Evolutionary conservation across 1,140 invertebrate genomes (phyloP).

Genomic region (Leptopilina boulardi): DNA sequence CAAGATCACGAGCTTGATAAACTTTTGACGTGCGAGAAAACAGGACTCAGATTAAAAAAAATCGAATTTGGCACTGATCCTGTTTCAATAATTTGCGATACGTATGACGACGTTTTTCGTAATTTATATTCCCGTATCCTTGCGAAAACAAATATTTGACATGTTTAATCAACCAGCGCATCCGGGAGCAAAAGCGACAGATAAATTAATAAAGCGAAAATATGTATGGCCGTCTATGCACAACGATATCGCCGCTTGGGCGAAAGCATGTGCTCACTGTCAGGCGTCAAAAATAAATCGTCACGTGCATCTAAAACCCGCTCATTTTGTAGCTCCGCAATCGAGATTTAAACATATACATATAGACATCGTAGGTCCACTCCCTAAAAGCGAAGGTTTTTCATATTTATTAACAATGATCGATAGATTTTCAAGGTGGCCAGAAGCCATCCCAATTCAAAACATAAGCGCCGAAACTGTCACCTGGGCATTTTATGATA

Average conservation of each 20-base stretch:
- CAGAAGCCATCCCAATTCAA: constrained; percentile 70
- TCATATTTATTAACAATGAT: constrained; percentile 71
- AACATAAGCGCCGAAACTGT: constrained; percentile 69
- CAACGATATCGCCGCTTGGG: constrained; percentile 42
- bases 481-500: constrained; percentile 56
- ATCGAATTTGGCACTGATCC: too few species aligned
- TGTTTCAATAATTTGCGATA: too few species aligned
- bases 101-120: neutral
- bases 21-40: too few species aligned
- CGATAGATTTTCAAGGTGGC: constrained; percentile 73
- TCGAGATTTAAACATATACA: constrained; percentile 65
- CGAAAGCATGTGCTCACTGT: constrained; percentile 42
- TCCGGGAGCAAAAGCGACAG: neutral
- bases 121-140: neutral
- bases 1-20: too few species aligned
- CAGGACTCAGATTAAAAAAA: too few species aligned
- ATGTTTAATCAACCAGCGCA: neutral
- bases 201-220: neutral
- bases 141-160: constrained; percentile 8
- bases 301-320: constrained; percentile 33
- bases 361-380: constrained; percentile 69
- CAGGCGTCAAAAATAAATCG: constrained; percentile 53
- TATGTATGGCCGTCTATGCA: constrained; percentile 45
- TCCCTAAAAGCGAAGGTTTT: constrained; percentile 61
- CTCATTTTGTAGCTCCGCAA: constrained; percentile 35